Evolutionary conservation across 2,797 vertebrate genomes (phyloP), one percentile per base, ranked within the genome.

Genomic region (Nannoperca australis): DNA sequence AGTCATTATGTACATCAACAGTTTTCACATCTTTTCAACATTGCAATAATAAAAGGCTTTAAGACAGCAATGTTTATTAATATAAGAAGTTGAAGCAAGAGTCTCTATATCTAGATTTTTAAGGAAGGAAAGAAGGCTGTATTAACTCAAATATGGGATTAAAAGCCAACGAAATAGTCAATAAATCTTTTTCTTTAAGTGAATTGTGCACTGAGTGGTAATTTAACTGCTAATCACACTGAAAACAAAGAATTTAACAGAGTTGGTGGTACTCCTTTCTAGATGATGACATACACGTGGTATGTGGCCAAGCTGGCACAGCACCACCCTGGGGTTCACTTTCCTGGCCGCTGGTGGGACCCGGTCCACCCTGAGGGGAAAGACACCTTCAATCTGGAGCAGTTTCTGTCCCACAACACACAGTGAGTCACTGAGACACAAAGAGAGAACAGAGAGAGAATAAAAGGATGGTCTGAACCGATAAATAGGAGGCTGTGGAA

Each of bases 211-310:
- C 32, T 59, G 38, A 55, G 24, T 63, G 32, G 60, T 76, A 51
- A 67, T 64, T 65, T 63, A 51, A 68, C 51, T 65, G 44, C 38
- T 67, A 56, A 80, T 73, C 54, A 66, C 50, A 50, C 14, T 62
- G 5, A 1, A 72, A 70, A 45, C 66, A 73, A 68, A 76, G 32
- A 58, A 10, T 17, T 78, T 0, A 81, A 54, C 68, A n/a, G 49
- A 73, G 36, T 65, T 50, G 44, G 74, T 78, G 62, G 34, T 81
- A 14, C 32, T 47, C 44, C 42, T 68, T 18, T 64, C 22, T 82
- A 99, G 98, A 98, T 99, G 98, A 98, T 99, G 98, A 99, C 98
- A 54, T 99, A 99, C 0, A 71, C 91, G 11, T 99, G 98, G 98
- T 99, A 99, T 85, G 95, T 99, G 89, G 94, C 95, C 79, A 98